phyloP scores from a whole-genome alignment of 2,113 vertebrate species.

The Gopherus evgoodei region DNA sequence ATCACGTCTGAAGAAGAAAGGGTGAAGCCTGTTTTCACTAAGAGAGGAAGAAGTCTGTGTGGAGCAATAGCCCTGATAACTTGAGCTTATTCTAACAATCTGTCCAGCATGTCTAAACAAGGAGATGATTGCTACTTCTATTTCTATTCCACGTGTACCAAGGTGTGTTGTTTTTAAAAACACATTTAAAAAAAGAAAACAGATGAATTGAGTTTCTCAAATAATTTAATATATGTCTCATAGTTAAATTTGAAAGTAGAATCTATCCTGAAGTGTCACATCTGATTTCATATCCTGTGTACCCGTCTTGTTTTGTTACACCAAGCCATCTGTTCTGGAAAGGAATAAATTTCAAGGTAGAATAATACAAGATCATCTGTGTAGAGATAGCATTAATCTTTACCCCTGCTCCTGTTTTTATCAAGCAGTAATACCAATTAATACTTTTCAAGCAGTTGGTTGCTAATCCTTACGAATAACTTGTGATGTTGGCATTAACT shows the following conservation, averaged over 20 bases:
- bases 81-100: constrained; percentile 13
- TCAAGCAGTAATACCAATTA: not conserved
- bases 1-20: constrained; percentile 66
- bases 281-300: not conserved
- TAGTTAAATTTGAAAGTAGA: not conserved
- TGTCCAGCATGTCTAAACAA: constrained; percentile 86
- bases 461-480: not conserved
- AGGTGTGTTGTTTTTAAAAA: constrained; percentile 74
- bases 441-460: not conserved
- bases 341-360: not conserved
- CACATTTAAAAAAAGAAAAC: not conserved
- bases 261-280: not conserved
- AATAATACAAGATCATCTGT: not conserved
- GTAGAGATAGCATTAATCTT: not conserved
- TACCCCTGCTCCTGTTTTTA: not conserved
- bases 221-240: not conserved
- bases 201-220: not conserved
- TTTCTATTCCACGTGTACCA: constrained; percentile 95
- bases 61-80: constrained; percentile 32
- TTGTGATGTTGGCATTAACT: not conserved
- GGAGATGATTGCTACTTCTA: constrained; percentile 98
- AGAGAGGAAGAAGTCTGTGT: constrained; percentile 56
- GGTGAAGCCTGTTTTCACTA: constrained; percentile 34
- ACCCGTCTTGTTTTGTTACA: accelerated
- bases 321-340: not conserved